Conservation (phyloP, 2,888 invertebrate species). For the Zaprionus bogoriensis region DNA sequence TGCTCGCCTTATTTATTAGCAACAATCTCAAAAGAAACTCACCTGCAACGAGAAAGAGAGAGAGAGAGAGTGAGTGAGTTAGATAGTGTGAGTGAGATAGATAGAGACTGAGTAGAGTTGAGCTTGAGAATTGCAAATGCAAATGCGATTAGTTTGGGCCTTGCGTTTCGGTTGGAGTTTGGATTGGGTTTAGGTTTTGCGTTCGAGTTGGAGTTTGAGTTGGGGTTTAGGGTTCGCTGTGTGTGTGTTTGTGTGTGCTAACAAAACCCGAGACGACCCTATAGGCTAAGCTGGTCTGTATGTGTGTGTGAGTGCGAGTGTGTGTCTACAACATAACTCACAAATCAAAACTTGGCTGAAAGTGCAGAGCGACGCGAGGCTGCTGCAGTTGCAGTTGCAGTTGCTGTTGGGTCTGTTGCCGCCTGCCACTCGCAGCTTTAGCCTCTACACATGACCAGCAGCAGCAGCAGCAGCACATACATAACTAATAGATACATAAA, state of each 20-base stretch:
- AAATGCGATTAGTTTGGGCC: slow-evolving; percentile 37
- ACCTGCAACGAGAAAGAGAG: slow-evolving; percentile 38
- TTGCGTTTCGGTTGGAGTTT: neutral
- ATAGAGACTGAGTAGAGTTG: slow-evolving; percentile 3
- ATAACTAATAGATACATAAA: slow-evolving; percentile 79
- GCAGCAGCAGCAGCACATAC: slow-evolving; percentile 60
- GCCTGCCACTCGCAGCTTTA: slow-evolving; percentile 33
- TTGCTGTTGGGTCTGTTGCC: slow-evolving; percentile 20
- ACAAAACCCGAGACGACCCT: slow-evolving; percentile 10
- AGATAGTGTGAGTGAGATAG: neutral
- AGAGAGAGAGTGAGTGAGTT: neutral
- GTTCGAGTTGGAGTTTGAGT: neutral
- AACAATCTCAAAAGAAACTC: slow-evolving; percentile 32
- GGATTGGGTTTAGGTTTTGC: neutral
- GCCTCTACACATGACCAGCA: slow-evolving; percentile 49
- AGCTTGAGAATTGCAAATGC: neutral
- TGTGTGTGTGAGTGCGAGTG: slow-evolving; percentile 4
- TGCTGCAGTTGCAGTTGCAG: slow-evolving; percentile 20
- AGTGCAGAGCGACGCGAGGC: slow-evolving; percentile 36
- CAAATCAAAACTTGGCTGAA: slow-evolving; percentile 73
- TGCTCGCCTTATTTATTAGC: neutral
- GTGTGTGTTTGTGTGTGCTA: slow-evolving; percentile 10
- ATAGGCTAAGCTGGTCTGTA: slow-evolving; percentile 10
- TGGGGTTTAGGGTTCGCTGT: slow-evolving; percentile 10
- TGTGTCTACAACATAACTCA: slow-evolving; percentile 54